Evolutionary conservation across 2,888 invertebrate genomes (phyloP).

Genomic region (Tenthredo livida): DNA sequence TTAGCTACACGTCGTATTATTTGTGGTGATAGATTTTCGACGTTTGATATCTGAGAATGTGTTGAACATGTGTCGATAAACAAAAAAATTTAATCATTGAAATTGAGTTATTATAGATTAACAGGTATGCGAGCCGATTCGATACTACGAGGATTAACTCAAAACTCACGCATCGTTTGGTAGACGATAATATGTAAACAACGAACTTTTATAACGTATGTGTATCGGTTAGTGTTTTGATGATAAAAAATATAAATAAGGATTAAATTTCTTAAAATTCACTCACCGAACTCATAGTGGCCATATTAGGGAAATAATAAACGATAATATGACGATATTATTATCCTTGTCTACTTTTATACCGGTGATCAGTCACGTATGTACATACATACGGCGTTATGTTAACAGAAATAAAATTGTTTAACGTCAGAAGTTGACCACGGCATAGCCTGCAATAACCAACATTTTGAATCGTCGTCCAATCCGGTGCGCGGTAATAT

Average conservation of each 20-base stretch:
- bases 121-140: not conserved
- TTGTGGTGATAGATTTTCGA: slow-evolving; percentile 97
- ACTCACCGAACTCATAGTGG: slow-evolving; percentile 74
- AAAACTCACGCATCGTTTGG: not conserved
- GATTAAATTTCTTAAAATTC: not conserved
- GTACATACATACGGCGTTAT: no score
- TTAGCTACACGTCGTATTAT: slow-evolving; percentile 92
- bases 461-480: slow-evolving; percentile 75
- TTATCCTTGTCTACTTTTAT: no score
- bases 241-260: not conserved
- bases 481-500: slow-evolving; percentile 66
- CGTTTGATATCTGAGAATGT: slow-evolving; percentile 88
- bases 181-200: slow-evolving; percentile 60
- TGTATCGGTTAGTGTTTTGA: no score
- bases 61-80: no score
- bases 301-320: slow-evolving; percentile 63
- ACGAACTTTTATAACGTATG: slow-evolving; percentile 49
- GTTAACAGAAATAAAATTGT: slow-evolving; percentile 68
- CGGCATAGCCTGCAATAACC: slow-evolving; percentile 73
- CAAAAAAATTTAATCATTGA: no score
- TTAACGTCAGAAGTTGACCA: slow-evolving; percentile 73
- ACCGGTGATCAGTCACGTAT: no score
- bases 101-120: no score
- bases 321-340: slow-evolving; percentile 51
- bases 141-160: not conserved